Base-by-base conservation (phyloP, 2,888 invertebrate genomes). In the Plebejus melissa region DNA sequence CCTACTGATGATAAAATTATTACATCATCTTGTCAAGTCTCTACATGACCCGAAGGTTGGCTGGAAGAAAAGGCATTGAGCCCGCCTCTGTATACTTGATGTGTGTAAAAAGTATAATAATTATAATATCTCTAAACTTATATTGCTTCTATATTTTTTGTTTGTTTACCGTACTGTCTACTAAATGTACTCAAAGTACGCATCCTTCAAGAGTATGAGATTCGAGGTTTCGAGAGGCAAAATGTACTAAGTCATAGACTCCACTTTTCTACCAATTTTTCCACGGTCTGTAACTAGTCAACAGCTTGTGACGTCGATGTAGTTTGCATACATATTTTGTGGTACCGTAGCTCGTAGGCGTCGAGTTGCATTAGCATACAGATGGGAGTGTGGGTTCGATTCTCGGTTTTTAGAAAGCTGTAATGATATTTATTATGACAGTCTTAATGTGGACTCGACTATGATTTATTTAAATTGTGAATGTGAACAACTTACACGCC, bases 361-460 rank as follows among this genome's bases (percentile, higher is more conserved):
- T 80, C 77, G 76, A 78, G 72, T 78, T 76, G 69, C 76, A 84
- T 85, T 84, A 83, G 78, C 83, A 85, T 84, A 83, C 82, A 81
- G 82, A 83, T 83, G 81, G 82, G 79, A 78, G 80, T 79, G 80
- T 79, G 80, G 82, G 82, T 81, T 82, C 81, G 81, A 82, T 80
- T 82, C 81, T 79, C 77, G 80, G 79, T 81, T 81, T 82, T 83
- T 84, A 83, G 83, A 83, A 84, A 84, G 83, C 81, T 81, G 79
- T 79, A 79, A 80, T 80, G 82, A 78, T 81, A 82, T 83, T 82
- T 82, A 83, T 82, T 82, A 82, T 82, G 81, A 82, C 82, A 82
- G 79, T 77, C 78, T 79, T 79, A 80, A 79, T 79, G 77, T 76
- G 76, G 78, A 77, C 80, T 81, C 76, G 80, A 78, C 79, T 79